Percentiles rank a stretch among this genome's conserved stretches.
These are phyloP conservation scores for Aselliscus stoliczkanus DNA, from an alignment of 2,797 vertebrate genomes.

Conservation along the genomic window DNA sequence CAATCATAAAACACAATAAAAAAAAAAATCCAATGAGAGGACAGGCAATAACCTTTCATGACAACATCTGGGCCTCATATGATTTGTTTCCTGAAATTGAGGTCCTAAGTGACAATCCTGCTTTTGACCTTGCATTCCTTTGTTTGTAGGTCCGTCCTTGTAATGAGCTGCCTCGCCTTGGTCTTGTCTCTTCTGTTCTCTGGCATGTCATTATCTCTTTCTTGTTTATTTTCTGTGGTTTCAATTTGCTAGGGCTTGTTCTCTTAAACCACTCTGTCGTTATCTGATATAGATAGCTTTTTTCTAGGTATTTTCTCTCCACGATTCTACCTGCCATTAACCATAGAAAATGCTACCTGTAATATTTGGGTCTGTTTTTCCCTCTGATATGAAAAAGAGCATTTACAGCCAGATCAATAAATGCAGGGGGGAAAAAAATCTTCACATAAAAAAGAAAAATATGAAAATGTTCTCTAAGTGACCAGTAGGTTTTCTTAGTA, in stretches of 20 bases:
- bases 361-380: slow-evolving; percentile 10
- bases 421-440: neutral
- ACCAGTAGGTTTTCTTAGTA: neutral
- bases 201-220: slow-evolving; percentile 52
- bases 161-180: slow-evolving; percentile 50
- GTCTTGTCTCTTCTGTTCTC: slow-evolving; percentile 12
- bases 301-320: slow-evolving; percentile 18
- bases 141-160: neutral
- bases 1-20: slow-evolving; percentile 66
- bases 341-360: slow-evolving; percentile 37
- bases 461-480: neutral
- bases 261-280: slow-evolving; percentile 55
- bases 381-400: neutral
- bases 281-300: slow-evolving; percentile 57
- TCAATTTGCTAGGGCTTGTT: slow-evolving; percentile 26
- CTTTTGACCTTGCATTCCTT: slow-evolving; percentile 60
- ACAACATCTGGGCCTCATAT: slow-evolving; percentile 54
- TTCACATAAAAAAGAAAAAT: neutral
- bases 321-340: slow-evolving; percentile 37
- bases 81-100: slow-evolving; percentile 74
- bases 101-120: slow-evolving; percentile 62
- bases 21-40: slow-evolving; percentile 46
- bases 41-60: slow-evolving; percentile 64
- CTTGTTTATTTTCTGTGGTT: slow-evolving; percentile 22
- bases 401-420: neutral